Percentiles rank a stretch among this genome's conserved stretches.
Evolutionary conservation across 2,797 vertebrate genomes (phyloP).

Genomic region (Danio choprae): DNA sequence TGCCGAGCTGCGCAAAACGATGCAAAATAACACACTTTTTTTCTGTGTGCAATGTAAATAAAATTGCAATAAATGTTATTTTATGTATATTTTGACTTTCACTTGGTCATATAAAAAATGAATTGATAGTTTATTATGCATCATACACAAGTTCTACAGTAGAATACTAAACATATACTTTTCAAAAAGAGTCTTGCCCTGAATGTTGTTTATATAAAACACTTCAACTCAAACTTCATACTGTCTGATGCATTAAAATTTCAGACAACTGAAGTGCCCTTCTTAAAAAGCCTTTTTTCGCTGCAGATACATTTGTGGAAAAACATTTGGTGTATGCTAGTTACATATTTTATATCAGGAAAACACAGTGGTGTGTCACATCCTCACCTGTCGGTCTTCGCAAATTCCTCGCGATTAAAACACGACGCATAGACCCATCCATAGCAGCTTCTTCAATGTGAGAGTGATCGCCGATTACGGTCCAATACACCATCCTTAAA

Average conservation of each 20-base stretch:
- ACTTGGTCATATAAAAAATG: no score
- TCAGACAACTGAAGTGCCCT: not conserved
- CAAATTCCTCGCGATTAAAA: constrained; percentile 85
- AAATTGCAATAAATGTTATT: no score
- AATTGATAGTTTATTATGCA: no score
- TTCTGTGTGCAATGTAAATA: no score
- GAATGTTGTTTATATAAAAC: not conserved
- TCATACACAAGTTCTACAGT: no score
- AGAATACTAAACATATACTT: not conserved
- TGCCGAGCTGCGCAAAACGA: no score
- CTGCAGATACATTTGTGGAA: not conserved
- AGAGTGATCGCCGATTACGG: constrained; percentile 84
- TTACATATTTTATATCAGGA: not conserved
- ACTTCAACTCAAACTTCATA: not conserved
- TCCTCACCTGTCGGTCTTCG: constrained; percentile 85
- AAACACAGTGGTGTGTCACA: not conserved
- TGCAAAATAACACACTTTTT: no score
- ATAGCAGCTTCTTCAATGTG: constrained; percentile 89
- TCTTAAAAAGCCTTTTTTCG: not conserved
- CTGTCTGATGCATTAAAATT: not conserved
- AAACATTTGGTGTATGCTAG: not conserved
- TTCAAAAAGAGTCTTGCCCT: not conserved
- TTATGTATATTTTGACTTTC: no score
- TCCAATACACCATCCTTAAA: constrained; percentile 90
- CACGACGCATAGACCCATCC: constrained; percentile 85